Evolutionary conservation across 2,888 invertebrate genomes (phyloP).

Genomic region (Leptopilina syphax): DNA sequence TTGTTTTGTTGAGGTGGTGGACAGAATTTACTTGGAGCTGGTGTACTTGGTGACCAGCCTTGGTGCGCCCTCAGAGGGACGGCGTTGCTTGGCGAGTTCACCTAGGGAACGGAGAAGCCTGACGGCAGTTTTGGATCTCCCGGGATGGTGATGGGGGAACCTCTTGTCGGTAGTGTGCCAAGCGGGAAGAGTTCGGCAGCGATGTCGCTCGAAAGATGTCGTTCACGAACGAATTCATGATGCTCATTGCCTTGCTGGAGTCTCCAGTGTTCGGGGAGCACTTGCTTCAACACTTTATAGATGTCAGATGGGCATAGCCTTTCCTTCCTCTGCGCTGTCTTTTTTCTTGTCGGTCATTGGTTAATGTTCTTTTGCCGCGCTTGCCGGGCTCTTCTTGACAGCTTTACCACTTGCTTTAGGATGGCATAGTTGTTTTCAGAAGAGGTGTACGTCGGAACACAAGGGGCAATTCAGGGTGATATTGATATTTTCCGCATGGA

Average conservation of each 20-base stretch:
- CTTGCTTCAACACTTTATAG: constrained; percentile 49
- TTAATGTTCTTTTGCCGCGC: constrained; percentile 68
- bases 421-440: constrained; percentile 47
- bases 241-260: constrained; percentile 68
- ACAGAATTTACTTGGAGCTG: too few relatives aligned
- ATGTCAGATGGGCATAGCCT: constrained; percentile 45
- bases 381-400: constrained; percentile 77
- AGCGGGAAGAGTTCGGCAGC: constrained; percentile 65
- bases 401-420: constrained; percentile 66
- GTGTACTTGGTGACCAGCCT: too few relatives aligned
- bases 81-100: too few relatives aligned
- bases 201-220: constrained; percentile 69
- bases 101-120: too few relatives aligned
- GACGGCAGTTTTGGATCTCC: constrained; percentile 79
- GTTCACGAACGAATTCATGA: constrained; percentile 63
- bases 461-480: too few relatives aligned
- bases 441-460: background rate
- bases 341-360: constrained; percentile 71
- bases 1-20: too few relatives aligned
- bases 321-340: constrained; percentile 71
- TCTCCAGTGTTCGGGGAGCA: constrained; percentile 79
- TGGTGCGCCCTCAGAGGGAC: too few relatives aligned
- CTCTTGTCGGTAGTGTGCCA: constrained; percentile 70
- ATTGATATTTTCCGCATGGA: too few relatives aligned
- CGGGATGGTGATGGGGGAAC: constrained; percentile 83